Evolutionary conservation across 2,888 invertebrate genomes (phyloP), one percentile per base, ranked within the genome.

Genomic region (Netelia inedita): DNA sequence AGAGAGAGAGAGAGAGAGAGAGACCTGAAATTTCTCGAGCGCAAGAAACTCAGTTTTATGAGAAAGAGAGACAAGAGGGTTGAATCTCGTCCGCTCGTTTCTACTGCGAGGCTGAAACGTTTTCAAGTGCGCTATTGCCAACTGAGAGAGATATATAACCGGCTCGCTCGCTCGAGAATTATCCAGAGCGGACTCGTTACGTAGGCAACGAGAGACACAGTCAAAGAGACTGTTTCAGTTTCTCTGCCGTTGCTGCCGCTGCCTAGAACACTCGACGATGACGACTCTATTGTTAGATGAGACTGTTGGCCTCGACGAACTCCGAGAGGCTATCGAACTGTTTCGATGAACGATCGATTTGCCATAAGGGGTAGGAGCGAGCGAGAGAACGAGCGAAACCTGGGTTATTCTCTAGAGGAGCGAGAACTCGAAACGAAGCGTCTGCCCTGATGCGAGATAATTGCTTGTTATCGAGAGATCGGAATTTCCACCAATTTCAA

Each of bases 211-310:
- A 79, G 83, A 86, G 86, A 82, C 74, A 59, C 61, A 73, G 68
- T 65, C 76, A 80, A 76, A 79, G 80, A 76, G 76, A 68, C 66
- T 63, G 76, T 73, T 68, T 50, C 35, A 61, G 16, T 79, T 66
- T 63, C 23, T 55, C 66, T 63, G 68, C 80, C 73, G 65, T 76
- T 72, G 68, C 72, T 76, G 68, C 80, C 21, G 46, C 61, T 55
- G 57, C 68, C 76, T 28, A 14, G 53, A 21, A 50, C 79, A 41
- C 71, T 63, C 41, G 79, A 63, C 63, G 82, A 86, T 78, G 86
- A 69, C 78, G 68, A 79, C 65, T 83, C 86, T 86, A 86, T 86
- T 84, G 84, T 86, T 86, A 79, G 86, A 79, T 46, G 82, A 80
- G 83, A 82, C 82, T 82, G 82, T 86, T 86, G 84, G 86, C 84